Base-by-base conservation (phyloP, 2,797 vertebrate genomes). In the Oryzias dopingdopingensis region DNA sequence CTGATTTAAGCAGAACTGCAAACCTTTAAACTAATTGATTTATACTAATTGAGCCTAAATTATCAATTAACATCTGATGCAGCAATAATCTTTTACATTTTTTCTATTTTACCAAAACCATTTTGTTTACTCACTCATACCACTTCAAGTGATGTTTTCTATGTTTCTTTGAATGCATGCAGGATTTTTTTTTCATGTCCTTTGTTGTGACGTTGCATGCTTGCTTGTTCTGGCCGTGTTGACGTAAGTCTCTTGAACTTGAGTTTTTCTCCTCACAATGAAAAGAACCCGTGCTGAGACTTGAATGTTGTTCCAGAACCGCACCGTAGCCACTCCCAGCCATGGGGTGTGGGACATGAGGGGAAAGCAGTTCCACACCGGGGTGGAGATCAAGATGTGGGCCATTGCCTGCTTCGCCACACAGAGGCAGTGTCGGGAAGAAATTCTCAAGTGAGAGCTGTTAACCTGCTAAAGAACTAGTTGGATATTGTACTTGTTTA, bases 311-410 rank as follows among this genome's bases (percentile, higher is more conserved):
- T 92, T 91, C 10, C 88, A 99, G 96, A 99, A 98, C 84, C 94
- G 96, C 68, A 99, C 97, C 0, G 96, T 99, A 72, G 97, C 96
- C 66, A 99, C 97, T 13, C 97, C 97, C 42, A 99, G 96, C 85
- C 97, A 99, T 0, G 97, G 97, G 0, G 97, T 99, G 7, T 99
- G 97, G 97, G 97, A 99, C 88, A 99, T 99, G 97, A 79, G 97
- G 71, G 97, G 97, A 49, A 99, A 99, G 72, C 97, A 99, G 72
- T 99, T 99, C 79, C 96, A 98, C 86, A 99, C 96, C 0, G 97
- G 97, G 41, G 96, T 99, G 66, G 97, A 99, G 90, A 98, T 99
- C 80, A 99, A 98, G 88, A 98, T 99, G 97, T 99, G 97, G 97
- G 96, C 97, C 52, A 98, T 99, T 45, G 97, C 97, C 72, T 99